Conservation (phyloP, 92 coral and sea anemone genomes). For the Bergia puertoricense region DNA sequence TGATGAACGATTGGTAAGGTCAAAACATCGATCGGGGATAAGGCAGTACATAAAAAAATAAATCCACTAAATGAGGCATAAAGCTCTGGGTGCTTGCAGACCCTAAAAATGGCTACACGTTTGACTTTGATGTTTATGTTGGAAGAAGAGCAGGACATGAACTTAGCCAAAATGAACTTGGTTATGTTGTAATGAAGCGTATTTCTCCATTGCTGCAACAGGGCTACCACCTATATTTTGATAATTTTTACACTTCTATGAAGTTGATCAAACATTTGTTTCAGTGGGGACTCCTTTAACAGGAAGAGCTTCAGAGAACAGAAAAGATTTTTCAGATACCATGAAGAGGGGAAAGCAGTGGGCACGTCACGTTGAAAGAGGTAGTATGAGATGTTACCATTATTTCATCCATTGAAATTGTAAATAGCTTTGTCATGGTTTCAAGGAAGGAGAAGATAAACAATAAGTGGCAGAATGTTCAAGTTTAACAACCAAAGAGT, state of each 20-base stretch:
- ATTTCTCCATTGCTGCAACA: slow-evolving; percentile 54
- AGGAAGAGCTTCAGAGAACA: slow-evolving; percentile 2
- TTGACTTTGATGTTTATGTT: slow-evolving; percentile 54
- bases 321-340: not conserved
- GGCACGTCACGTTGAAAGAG: slow-evolving; percentile 1
- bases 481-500: slow-evolving; percentile 2
- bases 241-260: slow-evolving; percentile 61
- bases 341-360: not conserved
- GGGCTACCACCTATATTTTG: slow-evolving; percentile 74
- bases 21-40: slow-evolving; percentile 67
- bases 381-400: slow-evolving; percentile 12
- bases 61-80: slow-evolving; percentile 55
- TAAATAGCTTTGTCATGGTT: not conserved
- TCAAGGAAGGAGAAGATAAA: not conserved
- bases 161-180: slow-evolving; percentile 62
- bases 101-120: slow-evolving; percentile 66
- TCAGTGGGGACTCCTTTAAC: not conserved
- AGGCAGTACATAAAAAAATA: slow-evolving; percentile 62
- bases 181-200: slow-evolving; percentile 70
- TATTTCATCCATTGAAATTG: not conserved
- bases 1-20: slow-evolving; percentile 67
- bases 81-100: slow-evolving; percentile 70
- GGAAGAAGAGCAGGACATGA: slow-evolving; percentile 60
- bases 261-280: slow-evolving; percentile 56
- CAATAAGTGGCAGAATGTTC: not conserved